Evolutionary conservation across 2,888 invertebrate genomes (phyloP), one percentile per base, ranked within the genome.

Genomic region (Lamellibrachia columna): DNA sequence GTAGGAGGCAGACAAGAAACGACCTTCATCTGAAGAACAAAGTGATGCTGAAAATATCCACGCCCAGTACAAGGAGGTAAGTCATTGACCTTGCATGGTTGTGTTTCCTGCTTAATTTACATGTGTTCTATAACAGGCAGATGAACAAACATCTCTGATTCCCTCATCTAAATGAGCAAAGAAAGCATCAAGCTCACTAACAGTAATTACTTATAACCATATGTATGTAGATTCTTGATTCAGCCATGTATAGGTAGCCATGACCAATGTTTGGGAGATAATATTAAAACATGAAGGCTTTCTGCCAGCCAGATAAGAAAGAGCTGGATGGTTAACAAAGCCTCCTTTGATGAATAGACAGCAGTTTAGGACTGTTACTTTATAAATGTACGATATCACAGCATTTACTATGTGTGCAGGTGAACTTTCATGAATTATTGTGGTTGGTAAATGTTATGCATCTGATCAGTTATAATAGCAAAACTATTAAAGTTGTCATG

Each of bases 31-130:
- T 1, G 95, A 95, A 91, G 94, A 94, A 90, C 94, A 94, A 28
- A 95, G 95, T 90, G 95, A 95, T 92, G 94, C 94, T 6, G 95
- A 95, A n/a, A 95, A 94, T 91, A 94, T 95, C 60, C 94, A 95
- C 93, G 94, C 94, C 1, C 95, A 96, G 93, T 96, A 96, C 93
- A 96, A 95, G 94, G 95, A 95, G 95, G 96, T 96, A 93, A 93
- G 95, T 8, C 22, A 8, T 60, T 40, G n/a, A 52, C 52, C 91
- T 91, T 75, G 55, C 7, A 75, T 11, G 15, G 22, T 22, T 75
- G 75, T 75, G 75, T 22, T 15, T 75, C 22, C 6, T 75, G 22
- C 55, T 55, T 55, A 2, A 9, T 75, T 75, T 75, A 75, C 75
- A 22, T 75, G 4, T 60, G 60, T 9, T 60, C 60, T 22, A n/a